Base-by-base conservation (phyloP, 1,140 invertebrate genomes). In the Tetranychus urticae region DNA sequence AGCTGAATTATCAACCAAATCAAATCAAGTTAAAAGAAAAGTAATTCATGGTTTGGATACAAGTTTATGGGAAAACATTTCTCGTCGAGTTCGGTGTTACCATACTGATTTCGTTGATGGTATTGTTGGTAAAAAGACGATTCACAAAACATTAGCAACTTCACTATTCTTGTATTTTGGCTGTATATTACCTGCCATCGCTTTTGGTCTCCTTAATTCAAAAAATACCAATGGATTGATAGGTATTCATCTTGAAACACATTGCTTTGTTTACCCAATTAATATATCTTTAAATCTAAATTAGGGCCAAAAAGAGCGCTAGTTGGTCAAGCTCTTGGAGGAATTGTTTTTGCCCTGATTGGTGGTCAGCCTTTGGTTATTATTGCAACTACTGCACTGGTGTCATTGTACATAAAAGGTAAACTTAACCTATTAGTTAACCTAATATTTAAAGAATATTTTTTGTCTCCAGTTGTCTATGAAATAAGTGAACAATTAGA, bases 341-440 rank as follows among this genome's bases (percentile, higher is more conserved):
- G 76, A 33, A 64, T 78, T 14, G 66, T 76, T 57, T 77, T 77
- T 67, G 70, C 74, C 34, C 36, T 78, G 45, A 69, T 77, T 66
- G 73, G 39, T 48, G 65, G 65, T 23, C 76, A 77, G 63, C 76
- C 77, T 8, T 69, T 77, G 59, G 76, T 78, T 46, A 71, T 77
- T 8, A 65, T 77, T 34, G 63, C 76, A 34, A 77, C 76, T 8
- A 77, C 76, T 50, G 77, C 77, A n/a, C 76, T 77, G 6, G 62
- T 78, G 56, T 74, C 76, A 56, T 69, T 77, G 47, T 78, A 75
- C 65, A 76, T 75, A 36, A 76, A 76, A 69, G 68, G 74, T 76
- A 66, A 63, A 66, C 65, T 33, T 48, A 33, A 55, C 2, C 2
- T 3, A 55, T 3, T 23, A 55, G 23, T 55, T 56, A 1, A 6